phyloP scores from a whole-genome alignment of 2,888 invertebrate genomes.

The Orthonychiurus folsomi region DNA sequence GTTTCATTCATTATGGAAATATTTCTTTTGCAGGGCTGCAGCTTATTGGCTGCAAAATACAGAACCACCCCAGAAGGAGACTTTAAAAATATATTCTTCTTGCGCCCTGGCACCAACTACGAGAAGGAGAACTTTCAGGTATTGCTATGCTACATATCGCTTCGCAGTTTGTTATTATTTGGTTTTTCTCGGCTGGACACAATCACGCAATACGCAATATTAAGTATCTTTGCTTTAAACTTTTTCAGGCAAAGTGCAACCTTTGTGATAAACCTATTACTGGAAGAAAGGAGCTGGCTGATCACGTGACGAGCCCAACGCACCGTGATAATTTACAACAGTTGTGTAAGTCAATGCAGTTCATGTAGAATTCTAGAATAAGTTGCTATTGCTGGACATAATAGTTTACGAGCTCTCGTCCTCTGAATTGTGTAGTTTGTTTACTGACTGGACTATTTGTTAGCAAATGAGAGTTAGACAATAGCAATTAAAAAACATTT shows the following conservation, averaged over 20 bases:
- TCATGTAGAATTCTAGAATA: neutral
- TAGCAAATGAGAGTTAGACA: no score
- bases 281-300: constrained; percentile 24
- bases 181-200: no score
- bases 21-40: neutral
- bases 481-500: neutral
- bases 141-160: no score
- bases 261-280: constrained; percentile 30
- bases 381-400: no score
- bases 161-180: no score
- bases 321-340: constrained; percentile 28
- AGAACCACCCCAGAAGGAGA: constrained; percentile 7
- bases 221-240: no score
- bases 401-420: no score
- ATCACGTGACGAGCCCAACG: constrained; percentile 26
- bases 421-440: no score
- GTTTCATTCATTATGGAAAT: no score
- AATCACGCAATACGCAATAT: no score
- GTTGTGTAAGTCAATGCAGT: constrained; percentile 9
- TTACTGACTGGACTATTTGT: no score
- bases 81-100: constrained; percentile 30
- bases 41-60: constrained; percentile 1
- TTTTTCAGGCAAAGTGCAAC: constrained; percentile 31
- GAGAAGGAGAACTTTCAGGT: constrained; percentile 38
- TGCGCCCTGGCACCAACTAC: constrained; percentile 29